Conservation (phyloP, 2,797 vertebrate species). For the Rhabdophis nuchalis region DNA sequence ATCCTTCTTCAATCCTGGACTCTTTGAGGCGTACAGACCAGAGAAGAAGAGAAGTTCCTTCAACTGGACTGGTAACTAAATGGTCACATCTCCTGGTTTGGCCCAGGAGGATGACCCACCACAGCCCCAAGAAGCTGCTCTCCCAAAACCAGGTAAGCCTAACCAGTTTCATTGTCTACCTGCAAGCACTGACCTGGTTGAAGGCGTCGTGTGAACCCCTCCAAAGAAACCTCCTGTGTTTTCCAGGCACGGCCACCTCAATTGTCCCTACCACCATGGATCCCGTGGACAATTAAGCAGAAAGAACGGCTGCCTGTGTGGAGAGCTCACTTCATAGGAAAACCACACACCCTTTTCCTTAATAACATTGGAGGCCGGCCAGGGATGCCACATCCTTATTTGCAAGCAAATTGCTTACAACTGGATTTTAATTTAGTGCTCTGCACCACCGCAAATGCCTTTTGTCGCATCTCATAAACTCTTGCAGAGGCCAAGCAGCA, state of each 20-base stretch:
- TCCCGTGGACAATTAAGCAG: background rate
- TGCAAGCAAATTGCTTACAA: slow-evolving; percentile 35
- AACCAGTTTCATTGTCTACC: background rate
- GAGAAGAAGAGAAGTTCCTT: background rate
- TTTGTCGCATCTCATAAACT: slow-evolving; percentile 9
- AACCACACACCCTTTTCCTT: background rate
- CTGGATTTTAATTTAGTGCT: slow-evolving; percentile 21
- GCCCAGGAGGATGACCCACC: background rate
- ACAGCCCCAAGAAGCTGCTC: background rate
- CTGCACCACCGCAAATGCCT: background rate
- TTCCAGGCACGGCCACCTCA: background rate
- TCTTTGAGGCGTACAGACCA: background rate
- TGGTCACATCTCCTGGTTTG: background rate
- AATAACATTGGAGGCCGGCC: background rate
- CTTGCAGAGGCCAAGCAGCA: background rate
- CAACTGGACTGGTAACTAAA: background rate
- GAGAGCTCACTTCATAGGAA: background rate
- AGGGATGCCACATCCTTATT: background rate
- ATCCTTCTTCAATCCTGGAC: background rate
- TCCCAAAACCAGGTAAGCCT: background rate
- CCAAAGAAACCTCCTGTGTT: background rate
- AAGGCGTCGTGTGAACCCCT: background rate
- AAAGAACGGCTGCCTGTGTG: background rate
- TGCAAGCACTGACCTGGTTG: background rate
- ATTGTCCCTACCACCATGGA: background rate